These are phyloP conservation scores for Anarsia innoxiella DNA, from an alignment of 2,888 invertebrate species.

Conservation along the genomic window DNA sequence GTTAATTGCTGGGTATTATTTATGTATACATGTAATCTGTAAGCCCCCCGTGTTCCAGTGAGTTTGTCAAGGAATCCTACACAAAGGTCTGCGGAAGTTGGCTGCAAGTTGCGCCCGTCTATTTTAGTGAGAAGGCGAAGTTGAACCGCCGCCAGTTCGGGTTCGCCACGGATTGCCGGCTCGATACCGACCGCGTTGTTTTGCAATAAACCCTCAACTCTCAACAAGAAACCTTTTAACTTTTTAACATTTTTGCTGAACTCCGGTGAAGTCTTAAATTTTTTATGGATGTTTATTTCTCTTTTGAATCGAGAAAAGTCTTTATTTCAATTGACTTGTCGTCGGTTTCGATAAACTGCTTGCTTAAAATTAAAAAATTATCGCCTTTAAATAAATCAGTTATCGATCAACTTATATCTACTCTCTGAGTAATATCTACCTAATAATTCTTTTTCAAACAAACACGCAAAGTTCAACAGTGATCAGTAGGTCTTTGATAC, in stretches of 20 bases:
- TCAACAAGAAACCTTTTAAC: conserved; percentile 14
- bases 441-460: no score
- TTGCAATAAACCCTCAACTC: conserved; percentile 18
- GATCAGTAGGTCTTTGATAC: no score
- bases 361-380: no score
- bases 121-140: conserved; percentile 26
- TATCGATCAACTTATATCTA: no score
- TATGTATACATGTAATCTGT: no score
- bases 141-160: conserved; percentile 20
- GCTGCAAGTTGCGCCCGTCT: conserved; percentile 21
- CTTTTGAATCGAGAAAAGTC: background rate
- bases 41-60: no score
- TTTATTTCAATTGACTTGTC: conserved; percentile 1
- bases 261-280: conserved; percentile 2
- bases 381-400: no score
- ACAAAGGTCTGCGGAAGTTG: conserved; percentile 29
- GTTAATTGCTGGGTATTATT: no score
- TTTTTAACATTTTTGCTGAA: conserved; percentile 10
- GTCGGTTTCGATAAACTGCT: background rate
- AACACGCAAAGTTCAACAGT: no score
- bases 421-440: no score
- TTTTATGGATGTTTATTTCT: conserved; percentile 4
- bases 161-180: conserved; percentile 19
- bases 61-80: conserved; percentile 30
- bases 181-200: conserved; percentile 20